Base-by-base conservation (phyloP, 1,140 invertebrate species). In the Stegodyphus dumicola region DNA sequence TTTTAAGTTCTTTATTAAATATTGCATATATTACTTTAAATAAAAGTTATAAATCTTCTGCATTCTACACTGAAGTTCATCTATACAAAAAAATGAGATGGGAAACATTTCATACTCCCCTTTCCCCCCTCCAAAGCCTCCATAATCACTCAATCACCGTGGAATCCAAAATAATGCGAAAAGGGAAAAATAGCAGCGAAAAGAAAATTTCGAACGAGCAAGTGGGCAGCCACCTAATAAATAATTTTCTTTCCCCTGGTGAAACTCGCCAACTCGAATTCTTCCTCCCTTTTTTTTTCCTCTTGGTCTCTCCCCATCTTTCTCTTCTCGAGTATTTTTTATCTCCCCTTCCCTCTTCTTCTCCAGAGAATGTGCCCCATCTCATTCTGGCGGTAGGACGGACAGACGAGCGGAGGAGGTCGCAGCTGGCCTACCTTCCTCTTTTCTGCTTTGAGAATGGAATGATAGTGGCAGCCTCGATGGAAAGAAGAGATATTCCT, bases 241-340 rank as follows among this genome's bases (percentile, higher is more conserved):
- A 77, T 77, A 77, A 77, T 77, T 77, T 77, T 66, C 60, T 60
- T 66, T 49, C 75, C 60, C 75, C 75, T 77, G 60, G 75, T 65
- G 75, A 77, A 77, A 77, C 60, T 77, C 75, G 75, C 75, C 75
- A 77, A 77, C 75, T 77, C 60, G 49, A 77, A 77, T 65, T 76
- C 56, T 76, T 64, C 18, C 11, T 76, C 54, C 15, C 48, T 48
- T 66, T 77, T 65, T 77, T 51, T 49, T 11, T 11, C 60, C 60
- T 49, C 18, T 75, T 18, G 11, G 52, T 48, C 33, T n/a, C 64
- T 77, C 65, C 56, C 6, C 53, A n/a, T 33, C 53, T n/a, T 56
- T 56, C 54, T 75, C 18, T 10, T 75, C 18, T 10, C 60, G 56
- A 15, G 7, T 49, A 49, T 64, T 65, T 60, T 52, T 53, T 60